Evolutionary conservation across 1,140 invertebrate genomes (phyloP).

Genomic region (Drosophila persimilis): DNA sequence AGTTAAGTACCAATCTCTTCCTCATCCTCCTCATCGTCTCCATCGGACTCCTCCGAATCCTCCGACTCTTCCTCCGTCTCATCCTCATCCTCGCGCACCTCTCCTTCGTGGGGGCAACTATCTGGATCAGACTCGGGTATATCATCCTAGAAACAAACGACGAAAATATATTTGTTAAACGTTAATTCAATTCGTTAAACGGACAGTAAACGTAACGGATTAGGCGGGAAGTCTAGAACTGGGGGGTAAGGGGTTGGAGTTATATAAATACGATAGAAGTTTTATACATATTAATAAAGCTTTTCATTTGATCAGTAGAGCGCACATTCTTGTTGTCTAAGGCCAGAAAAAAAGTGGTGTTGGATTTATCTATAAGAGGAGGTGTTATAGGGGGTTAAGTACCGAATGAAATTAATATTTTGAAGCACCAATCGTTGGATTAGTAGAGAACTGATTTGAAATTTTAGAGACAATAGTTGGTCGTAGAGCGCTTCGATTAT

Average conservation of each 20-base stretch:
- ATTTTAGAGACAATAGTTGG: constrained; percentile 10
- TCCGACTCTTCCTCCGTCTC: constrained; percentile 77
- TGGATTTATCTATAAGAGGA: constrained; percentile 18
- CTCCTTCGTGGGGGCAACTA: constrained; percentile 73
- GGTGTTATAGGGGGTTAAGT: constrained; percentile 31
- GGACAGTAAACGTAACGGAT: too few relatives aligned
- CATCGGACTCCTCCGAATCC: constrained; percentile 76
- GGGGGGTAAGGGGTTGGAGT: constrained; percentile 3
- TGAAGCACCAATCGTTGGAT: constrained; percentile 19
- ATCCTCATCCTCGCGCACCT: constrained; percentile 65
- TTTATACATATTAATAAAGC: constrained; percentile 47
- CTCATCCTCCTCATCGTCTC: constrained; percentile 81
- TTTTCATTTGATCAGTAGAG: constrained; percentile 58
- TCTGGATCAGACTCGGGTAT: constrained; percentile 80
- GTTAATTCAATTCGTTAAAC: too few relatives aligned
- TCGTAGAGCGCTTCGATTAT: neutral
- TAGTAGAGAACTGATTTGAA: constrained; percentile 28
- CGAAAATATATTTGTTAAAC: neutral
- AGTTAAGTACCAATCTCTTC: constrained; percentile 65
- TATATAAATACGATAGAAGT: constrained; percentile 23
- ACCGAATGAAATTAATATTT: constrained; percentile 17
- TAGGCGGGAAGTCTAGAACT: neutral
- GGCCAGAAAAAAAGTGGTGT: constrained; percentile 71
- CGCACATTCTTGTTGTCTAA: constrained; percentile 81
- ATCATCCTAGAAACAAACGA: constrained; percentile 64